A percentile compares a stretch with the other conserved stretches of the same genome.
phyloP scores from a whole-genome alignment of 2,797 vertebrate genomes.

The Botia kubotai region DNA sequence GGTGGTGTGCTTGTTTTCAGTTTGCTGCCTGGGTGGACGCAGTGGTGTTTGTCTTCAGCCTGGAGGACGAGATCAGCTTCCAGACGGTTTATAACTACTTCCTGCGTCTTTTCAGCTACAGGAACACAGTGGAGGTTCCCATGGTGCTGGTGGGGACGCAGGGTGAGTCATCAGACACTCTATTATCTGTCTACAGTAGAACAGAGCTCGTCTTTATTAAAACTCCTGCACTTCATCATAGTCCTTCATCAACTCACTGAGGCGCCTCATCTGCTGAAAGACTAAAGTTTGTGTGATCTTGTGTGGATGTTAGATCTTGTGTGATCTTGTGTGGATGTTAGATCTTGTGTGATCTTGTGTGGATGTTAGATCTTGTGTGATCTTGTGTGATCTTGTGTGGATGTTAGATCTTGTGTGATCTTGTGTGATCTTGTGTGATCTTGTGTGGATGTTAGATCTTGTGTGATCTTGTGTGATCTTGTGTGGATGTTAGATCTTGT shows the following conservation, averaged over 20 bases:
- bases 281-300: background rate
- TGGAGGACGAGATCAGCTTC: slow-evolving; percentile 99
- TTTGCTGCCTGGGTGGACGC: slow-evolving; percentile 99
- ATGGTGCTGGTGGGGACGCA: slow-evolving; percentile 99
- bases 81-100: slow-evolving; percentile 99
- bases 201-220: slow-evolving; percentile 22
- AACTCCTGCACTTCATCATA: background rate
- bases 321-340: too few species aligned
- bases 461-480: too few species aligned
- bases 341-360: too few species aligned
- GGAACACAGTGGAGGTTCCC: slow-evolving; percentile 94
- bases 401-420: too few species aligned
- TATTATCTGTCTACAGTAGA: slow-evolving; percentile 21
- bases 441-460: too few species aligned
- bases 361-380: too few species aligned
- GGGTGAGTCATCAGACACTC: slow-evolving; percentile 78
- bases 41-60: slow-evolving; percentile 98
- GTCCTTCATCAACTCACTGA: background rate
- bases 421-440: too few species aligned
- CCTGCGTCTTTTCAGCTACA: slow-evolving; percentile 93
- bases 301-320: too few species aligned
- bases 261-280: background rate
- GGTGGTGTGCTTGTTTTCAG: slow-evolving; percentile 72
- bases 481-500: too few species aligned
- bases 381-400: too few species aligned